Conservation (phyloP, 2,888 invertebrate genomes). For the Diarsia mendica region DNA sequence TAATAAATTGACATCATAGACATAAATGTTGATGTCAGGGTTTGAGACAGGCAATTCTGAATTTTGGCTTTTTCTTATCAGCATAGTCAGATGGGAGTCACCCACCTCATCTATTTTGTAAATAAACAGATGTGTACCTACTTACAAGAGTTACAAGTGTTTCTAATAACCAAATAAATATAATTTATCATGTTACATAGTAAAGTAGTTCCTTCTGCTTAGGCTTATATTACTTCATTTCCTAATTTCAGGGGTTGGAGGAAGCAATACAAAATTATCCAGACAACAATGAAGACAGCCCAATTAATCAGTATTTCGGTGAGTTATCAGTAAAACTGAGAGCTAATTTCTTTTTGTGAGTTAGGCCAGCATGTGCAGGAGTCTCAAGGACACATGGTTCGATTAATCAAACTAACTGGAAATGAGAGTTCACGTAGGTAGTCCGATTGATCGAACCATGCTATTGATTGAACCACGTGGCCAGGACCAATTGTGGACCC, state of each 20-base stretch:
- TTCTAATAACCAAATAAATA: no score
- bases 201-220: background rate
- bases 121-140: no score
- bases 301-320: conserved; percentile 65
- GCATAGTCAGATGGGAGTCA: no score
- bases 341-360: background rate
- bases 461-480: no score
- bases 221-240: background rate
- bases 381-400: no score
- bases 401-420: no score
- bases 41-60: background rate
- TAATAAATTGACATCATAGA: conserved; percentile 2
- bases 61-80: background rate
- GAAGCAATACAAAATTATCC: conserved; percentile 65
- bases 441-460: no score
- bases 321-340: conserved; percentile 27
- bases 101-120: no score
- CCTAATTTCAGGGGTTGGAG: conserved; percentile 66
- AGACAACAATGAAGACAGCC: conserved; percentile 57
- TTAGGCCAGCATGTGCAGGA: no score
- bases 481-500: no score
- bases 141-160: no score
- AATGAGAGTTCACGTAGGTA: no score
- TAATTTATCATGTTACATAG: background rate
- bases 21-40: background rate